phyloP scores from a whole-genome alignment of 2,797 vertebrate genomes.

The Hozukius guyotensis region DNA sequence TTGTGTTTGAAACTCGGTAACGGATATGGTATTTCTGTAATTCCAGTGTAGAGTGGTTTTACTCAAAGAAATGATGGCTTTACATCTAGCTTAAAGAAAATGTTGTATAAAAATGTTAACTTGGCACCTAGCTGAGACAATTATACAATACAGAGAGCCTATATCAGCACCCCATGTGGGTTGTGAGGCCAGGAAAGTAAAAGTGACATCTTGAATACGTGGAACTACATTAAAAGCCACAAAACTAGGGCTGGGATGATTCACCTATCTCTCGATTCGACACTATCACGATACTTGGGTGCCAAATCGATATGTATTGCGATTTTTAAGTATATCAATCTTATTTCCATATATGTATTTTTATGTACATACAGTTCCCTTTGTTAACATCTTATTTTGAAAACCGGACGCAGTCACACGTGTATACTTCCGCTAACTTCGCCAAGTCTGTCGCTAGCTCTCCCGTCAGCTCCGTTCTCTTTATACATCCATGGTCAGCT shows the following conservation, averaged over 20 bases:
- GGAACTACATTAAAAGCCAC: background rate
- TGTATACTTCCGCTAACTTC: no score
- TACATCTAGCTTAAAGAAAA: background rate
- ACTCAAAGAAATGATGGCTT: conserved; percentile 4
- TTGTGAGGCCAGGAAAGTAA: background rate
- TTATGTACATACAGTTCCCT: no score
- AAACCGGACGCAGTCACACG: no score
- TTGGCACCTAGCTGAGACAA: background rate
- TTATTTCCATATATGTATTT: no score
- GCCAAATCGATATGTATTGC: no score
- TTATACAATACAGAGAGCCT: background rate
- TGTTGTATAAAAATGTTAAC: conserved; percentile 14
- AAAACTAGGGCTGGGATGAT: background rate
- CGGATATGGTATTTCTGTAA: conserved; percentile 11
- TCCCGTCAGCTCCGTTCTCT: no score
- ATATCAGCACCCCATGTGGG: background rate
- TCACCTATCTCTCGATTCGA: no score
- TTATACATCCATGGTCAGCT: no score
- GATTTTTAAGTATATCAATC: no score
- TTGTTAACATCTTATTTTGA: no score
- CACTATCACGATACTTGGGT: no score
- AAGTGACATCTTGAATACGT: background rate
- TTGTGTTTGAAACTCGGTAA: conserved; percentile 8
- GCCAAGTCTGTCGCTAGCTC: no score
- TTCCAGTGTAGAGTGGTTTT: background rate